Conservation (phyloP, 2,797 vertebrate species). For the Cossypha dichroa region DNA sequence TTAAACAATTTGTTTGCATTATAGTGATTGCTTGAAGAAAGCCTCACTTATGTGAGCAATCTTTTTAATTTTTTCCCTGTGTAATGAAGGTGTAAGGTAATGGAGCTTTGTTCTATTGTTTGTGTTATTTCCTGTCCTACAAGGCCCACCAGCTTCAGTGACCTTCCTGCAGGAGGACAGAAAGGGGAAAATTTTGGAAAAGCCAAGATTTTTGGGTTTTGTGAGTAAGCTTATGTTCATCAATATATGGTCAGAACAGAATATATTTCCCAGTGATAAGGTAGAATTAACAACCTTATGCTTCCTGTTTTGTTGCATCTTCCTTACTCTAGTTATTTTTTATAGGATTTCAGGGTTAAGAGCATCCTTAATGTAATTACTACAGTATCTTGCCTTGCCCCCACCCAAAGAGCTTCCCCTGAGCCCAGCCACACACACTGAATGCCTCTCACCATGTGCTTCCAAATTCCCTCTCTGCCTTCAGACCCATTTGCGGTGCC, state of each 20-base stretch:
- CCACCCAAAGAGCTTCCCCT: not conserved
- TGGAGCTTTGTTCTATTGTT: not conserved
- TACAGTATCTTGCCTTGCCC: not conserved
- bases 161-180: not conserved
- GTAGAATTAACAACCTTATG: not conserved
- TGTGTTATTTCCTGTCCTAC: not conserved
- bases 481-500: accelerated
- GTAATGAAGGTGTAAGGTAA: not conserved
- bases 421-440: not conserved
- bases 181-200: not conserved
- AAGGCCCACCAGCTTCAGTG: not conserved
- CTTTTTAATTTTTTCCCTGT: not conserved
- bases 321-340: not conserved
- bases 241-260: accelerated
- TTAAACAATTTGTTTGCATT: not conserved
- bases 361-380: not conserved
- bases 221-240: not conserved
- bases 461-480: not conserved
- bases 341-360: not conserved
- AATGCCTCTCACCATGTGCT: accelerated
- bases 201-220: not conserved
- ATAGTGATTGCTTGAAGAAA: not conserved
- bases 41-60: not conserved
- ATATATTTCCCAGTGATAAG: not conserved
- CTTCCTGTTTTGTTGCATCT: not conserved